Evolutionary conservation across 2,797 vertebrate species (phyloP), one percentile per base, ranked within the genome.

Genomic region (Buceros bicornis): DNA sequence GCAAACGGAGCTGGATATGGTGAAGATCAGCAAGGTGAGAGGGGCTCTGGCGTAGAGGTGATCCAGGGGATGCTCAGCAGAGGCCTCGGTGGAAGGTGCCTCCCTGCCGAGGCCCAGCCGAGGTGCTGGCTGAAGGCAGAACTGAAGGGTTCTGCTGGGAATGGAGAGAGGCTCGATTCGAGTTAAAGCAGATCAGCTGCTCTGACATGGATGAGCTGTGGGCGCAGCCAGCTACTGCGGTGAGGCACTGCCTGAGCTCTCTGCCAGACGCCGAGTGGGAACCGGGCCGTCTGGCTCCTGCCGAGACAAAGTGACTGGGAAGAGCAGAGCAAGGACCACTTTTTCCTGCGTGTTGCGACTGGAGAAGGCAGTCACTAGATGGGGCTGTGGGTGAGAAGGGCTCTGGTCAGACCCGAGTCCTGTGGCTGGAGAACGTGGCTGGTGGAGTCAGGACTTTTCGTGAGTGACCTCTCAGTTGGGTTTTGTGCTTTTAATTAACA

Each of bases 1-100:
- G 83, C 99, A 99, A 95, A 99, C 99, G 4, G 99, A 99, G 87
- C 98, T 99, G 97, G 99, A 99, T 54, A 98, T 99, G 98, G 98
- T 99, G 97, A 99, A 99, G 97, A 99, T 99, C 96, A 99, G 99
- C 98, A 99, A 99, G 99, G 99, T 98, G 85, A 97, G 97, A 37
- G 40, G 22, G 20, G 26, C 57, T 48, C 37, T 24, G 47, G 51
- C 14, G 1, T 5, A 43, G 35, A 28, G 47, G 18, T 2, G 1
- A 29, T 48, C 16, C 16, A 11, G 21, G 71, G 35, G 24, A 4
- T 2, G 40, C 56, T 73, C 54, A 37, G 73, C 33, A n/a, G 22
- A 76, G 73, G 35, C 31, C 45, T 67, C n/a, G 43, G 6, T 31
- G 19, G 43, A 89, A 64, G 50, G 21, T 6, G 0, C 1, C 37